Base-by-base conservation (phyloP, 2,113 vertebrate species). In the Nanorana parkeri region DNA sequence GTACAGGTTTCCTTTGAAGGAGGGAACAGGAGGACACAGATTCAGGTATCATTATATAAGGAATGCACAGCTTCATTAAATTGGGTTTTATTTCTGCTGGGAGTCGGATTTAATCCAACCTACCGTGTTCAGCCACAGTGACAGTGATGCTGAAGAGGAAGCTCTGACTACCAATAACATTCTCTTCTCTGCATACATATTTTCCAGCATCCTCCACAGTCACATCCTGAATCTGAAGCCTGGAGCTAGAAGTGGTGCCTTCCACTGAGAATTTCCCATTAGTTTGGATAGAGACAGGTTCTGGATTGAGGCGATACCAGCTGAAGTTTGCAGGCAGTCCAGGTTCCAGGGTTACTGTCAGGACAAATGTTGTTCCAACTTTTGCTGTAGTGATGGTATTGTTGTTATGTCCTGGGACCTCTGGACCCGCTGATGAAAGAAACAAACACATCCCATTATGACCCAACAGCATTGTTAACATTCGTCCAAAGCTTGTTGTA, bases 171-270 rank as follows among this genome's bases (percentile, higher is more conserved):
- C 76, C 76, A 26, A 78, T 32, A 3, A 67, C 7, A 28, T 78
- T 78, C 1, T 3, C 19, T 10, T 63, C 63, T 32, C 5, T 55
- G 24, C 76, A 78, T 67, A 67, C 26, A 67, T 78, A 78, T 7
- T 4, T 36, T 78, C 76, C 76, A 64, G 11, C 29, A 0, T 78
- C 64, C 2, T 28, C 19, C 5, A 0, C 2, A 1, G 76, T 32
- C 24, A 67, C 63, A 20, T 26, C 6, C 21, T 21, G 7, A 11
- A 78, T 55, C n/a, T 21, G 20, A 2, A 78, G 76, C 15, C 20
- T 55, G 17, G 76, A 78, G 17, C 19, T 28, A 67, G 52, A 67
- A 4, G 3, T 0, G 11, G 47, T 78, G 47, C 47, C 54, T 7
- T 13, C 21, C 36, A 78, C 61, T 8, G 0, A 28, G 23, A 54